Evolutionary conservation across 2,797 vertebrate genomes (phyloP).

Genomic region (Anas georgica): DNA sequence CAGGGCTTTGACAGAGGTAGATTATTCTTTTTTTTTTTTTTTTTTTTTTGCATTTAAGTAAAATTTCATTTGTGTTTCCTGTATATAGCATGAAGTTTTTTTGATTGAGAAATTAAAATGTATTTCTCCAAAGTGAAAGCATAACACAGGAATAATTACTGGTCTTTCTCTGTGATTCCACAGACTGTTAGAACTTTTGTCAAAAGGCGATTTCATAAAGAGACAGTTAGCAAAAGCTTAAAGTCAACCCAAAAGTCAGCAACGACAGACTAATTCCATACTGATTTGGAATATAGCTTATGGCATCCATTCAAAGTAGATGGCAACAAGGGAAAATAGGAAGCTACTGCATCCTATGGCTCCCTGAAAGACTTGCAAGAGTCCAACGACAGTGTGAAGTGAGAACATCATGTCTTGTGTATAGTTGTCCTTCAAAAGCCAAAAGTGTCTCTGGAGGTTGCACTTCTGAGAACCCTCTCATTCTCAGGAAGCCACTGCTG

Average conservation of each 20-base stretch:
- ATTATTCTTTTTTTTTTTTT: not conserved
- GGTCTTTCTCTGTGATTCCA: not conserved
- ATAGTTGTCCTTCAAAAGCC: not conserved
- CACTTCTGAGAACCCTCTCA: not conserved
- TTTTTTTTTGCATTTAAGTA: not conserved
- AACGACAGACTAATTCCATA: not conserved
- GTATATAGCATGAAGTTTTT: not conserved
- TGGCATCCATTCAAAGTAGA: not conserved
- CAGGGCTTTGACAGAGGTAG: not conserved
- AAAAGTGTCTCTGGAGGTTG: not conserved
- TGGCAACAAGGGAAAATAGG: not conserved
- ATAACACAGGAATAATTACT: not conserved
- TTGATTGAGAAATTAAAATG: not conserved
- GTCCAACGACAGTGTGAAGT: not conserved
- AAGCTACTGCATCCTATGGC: not conserved
- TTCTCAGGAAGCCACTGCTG: not conserved
- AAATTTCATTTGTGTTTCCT: not conserved
- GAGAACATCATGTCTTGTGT: not conserved
- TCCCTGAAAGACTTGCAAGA: not conserved
- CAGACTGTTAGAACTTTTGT: not conserved
- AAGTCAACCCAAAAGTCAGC: not conserved
- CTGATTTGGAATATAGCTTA: not conserved
- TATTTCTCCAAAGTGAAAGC: not conserved
- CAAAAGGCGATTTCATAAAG: slow-evolving; percentile 12
- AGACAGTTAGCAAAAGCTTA: not conserved